Evolutionary conservation across 64 coral and sea anemone species (phyloP).

Genomic region (Hydrozoanthus tunicans): DNA sequence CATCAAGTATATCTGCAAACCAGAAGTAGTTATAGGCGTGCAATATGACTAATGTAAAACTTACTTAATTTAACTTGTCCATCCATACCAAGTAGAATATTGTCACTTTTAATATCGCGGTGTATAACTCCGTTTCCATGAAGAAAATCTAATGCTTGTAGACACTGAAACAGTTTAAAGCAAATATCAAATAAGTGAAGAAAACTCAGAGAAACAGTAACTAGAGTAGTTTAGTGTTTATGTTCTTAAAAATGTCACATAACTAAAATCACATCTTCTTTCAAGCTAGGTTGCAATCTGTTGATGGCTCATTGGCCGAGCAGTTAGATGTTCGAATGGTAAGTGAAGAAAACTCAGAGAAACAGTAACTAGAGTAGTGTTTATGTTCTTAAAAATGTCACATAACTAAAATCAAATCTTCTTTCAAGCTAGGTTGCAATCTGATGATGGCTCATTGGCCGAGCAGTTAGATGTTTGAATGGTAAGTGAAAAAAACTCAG

Average conservation of each 20-base stretch:
- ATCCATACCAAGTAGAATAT: conserved; percentile 98
- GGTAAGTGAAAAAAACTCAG: neutral
- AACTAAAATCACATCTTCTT: too few relatives aligned
- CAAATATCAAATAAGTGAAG: neutral
- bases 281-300: too few relatives aligned
- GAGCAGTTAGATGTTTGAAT: too few relatives aligned
- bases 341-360: neutral
- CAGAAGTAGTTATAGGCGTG: too few relatives aligned
- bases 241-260: too few relatives aligned
- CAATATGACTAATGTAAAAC: neutral
- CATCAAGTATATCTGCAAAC: too few relatives aligned
- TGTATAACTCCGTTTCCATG: conserved; percentile 99
- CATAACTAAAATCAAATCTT: too few relatives aligned
- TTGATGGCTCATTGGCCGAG: too few relatives aligned
- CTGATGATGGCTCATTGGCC: too few relatives aligned
- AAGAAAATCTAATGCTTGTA: conserved; percentile 96
- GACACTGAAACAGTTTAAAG: conserved; percentile 57
- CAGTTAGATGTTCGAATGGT: too few relatives aligned
- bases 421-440: too few relatives aligned
- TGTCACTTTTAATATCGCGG: conserved; percentile 99
- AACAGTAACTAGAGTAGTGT: neutral
- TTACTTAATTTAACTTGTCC: conserved; percentile 99
- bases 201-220: neutral
- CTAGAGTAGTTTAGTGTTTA: neutral
- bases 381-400: too few relatives aligned